These are phyloP conservation scores for Torymus tubicola DNA, from an alignment of 2,888 invertebrate species.

Conservation along the genomic window DNA sequence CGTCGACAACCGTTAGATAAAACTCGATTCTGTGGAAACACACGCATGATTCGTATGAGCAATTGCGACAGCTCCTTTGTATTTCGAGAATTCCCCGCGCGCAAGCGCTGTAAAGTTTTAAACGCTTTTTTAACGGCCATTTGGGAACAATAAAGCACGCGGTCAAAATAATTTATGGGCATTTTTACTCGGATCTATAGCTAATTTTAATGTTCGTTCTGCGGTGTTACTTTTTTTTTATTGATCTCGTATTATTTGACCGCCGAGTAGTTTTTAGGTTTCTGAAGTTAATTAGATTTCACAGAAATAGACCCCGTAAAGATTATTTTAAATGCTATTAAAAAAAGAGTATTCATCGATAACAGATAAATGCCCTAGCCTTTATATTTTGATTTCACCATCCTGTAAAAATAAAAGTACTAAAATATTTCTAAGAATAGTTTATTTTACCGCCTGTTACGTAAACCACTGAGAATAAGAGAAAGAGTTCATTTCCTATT, in stretches of 20 bases:
- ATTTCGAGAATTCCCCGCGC: slow-evolving; percentile 14
- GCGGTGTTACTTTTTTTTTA: neutral
- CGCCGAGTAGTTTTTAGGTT: neutral
- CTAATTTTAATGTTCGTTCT: neutral
- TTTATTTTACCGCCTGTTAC: too few species aligned
- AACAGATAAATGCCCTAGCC: neutral
- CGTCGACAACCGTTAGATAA: slow-evolving; percentile 24
- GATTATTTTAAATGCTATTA: neutral
- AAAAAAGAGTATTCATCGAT: neutral
- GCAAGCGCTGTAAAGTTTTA: slow-evolving; percentile 22
- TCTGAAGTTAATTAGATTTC: neutral
- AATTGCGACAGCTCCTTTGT: slow-evolving; percentile 17
- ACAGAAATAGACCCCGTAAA: too few species aligned
- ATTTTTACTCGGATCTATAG: neutral
- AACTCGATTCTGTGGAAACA: slow-evolving; percentile 26
- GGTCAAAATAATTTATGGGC: slow-evolving; percentile 10
- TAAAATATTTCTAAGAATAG: too few species aligned
- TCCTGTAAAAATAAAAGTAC: too few species aligned
- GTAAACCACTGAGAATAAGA: too few species aligned
- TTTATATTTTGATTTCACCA: too few species aligned
- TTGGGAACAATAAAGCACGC: slow-evolving; percentile 9
- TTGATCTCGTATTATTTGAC: slow-evolving; percentile 2
- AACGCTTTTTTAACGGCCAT: slow-evolving; percentile 15
- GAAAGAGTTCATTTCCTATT: too few species aligned
- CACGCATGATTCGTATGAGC: neutral